phyloP scores from a whole-genome alignment of 2,113 vertebrate genomes.

The Cyanocitta stelleri region DNA sequence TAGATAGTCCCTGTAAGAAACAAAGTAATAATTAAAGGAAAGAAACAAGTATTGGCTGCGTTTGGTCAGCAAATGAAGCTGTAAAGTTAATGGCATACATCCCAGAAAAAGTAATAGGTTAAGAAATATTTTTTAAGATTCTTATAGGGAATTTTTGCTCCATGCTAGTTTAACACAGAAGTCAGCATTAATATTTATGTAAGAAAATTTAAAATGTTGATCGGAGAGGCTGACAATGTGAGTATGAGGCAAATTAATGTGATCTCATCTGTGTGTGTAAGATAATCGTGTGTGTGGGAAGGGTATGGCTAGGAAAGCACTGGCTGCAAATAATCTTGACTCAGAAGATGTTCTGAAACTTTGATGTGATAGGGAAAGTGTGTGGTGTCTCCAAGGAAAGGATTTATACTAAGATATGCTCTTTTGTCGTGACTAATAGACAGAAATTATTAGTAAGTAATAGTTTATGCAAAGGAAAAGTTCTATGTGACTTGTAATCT shows the following conservation, averaged over 20 bases:
- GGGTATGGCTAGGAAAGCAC: neutral
- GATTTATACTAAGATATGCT: neutral
- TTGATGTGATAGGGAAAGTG: neutral
- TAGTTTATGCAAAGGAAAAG: neutral
- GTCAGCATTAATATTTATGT: constrained; percentile 18
- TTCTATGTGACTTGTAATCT: neutral
- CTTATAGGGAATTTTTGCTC: neutral
- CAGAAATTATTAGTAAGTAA: neutral
- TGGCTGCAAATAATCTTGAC: neutral
- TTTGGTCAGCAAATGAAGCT: neutral
- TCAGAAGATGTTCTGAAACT: neutral
- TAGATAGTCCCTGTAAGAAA: neutral
- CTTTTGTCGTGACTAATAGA: neutral
- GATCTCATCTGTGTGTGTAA: neutral
- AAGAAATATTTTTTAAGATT: neutral
- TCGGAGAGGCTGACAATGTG: neutral
- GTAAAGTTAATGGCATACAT: neutral
- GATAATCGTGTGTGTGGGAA: neutral
- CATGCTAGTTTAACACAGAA: neutral
- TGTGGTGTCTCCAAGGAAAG: neutral
- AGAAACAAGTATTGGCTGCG: neutral
- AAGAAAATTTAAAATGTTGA: neutral
- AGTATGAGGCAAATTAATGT: neutral
- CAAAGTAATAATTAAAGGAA: neutral
- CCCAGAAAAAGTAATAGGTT: neutral